Evolutionary conservation across 1,140 invertebrate genomes (phyloP).

Genomic region (Panagrolaimus sp.): DNA sequence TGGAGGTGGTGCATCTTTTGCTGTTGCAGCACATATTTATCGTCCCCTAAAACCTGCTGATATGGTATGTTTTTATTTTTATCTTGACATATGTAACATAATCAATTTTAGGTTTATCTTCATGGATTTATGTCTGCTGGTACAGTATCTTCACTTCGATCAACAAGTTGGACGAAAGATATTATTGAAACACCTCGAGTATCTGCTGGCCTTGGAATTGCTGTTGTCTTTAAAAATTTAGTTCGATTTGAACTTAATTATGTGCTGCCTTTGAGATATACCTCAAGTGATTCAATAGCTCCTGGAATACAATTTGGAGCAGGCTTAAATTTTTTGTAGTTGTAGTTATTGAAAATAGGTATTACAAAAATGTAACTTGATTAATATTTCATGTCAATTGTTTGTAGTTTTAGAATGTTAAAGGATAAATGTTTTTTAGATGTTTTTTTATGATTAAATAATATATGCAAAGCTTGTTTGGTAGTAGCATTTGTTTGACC

Average conservation of each 20-base stretch:
- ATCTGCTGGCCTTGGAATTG: constrained; percentile 47
- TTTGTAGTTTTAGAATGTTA: constrained; percentile 10
- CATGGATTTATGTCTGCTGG: constrained; percentile 52
- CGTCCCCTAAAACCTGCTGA: constrained; percentile 46
- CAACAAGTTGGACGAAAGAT: constrained; percentile 38
- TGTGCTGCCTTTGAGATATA: constrained; percentile 48
- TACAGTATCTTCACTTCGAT: constrained; percentile 38
- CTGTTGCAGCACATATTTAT: constrained; percentile 48
- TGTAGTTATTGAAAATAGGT: not conserved
- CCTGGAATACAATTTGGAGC: constrained; percentile 52
- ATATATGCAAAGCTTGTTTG: too few species aligned
- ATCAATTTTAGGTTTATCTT: constrained; percentile 45
- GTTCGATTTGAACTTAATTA: constrained; percentile 57
- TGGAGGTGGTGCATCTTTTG: constrained; percentile 40
- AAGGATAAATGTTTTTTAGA: constrained; percentile 13
- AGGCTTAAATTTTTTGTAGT: constrained; percentile 51
- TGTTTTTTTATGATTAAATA: too few species aligned
- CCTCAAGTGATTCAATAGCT: constrained; percentile 38
- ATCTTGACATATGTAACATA: not conserved
- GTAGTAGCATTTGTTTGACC: not conserved
- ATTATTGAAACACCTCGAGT: constrained; percentile 42
- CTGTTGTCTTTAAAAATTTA: constrained; percentile 46
- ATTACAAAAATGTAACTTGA: not conserved
- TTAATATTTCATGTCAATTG: constrained; percentile 22
- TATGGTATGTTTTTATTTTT: constrained; percentile 38